Evolutionary conservation across 30 jellyfish, hydroid and myxozoan genomes (phyloP).

Genomic region (Chrysaora quinquecirrha): DNA sequence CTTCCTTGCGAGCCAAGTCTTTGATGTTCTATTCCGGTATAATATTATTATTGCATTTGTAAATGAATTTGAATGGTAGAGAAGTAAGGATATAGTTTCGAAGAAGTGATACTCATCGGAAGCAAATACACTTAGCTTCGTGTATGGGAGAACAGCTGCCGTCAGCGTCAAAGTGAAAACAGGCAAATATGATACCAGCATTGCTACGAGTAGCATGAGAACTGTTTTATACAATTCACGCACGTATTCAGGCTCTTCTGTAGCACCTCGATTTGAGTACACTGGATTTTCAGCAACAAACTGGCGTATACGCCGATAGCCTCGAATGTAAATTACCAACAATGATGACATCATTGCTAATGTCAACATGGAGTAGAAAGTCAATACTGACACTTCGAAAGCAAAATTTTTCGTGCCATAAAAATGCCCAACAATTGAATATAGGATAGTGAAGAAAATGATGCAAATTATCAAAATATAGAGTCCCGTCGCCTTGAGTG

Average conservation of each 20-base stretch:
- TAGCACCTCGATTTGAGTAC: not conserved
- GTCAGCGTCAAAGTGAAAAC: not conserved
- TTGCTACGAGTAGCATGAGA: not conserved
- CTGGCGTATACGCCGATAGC: not conserved
- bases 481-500: too few species aligned
- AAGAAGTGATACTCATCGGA: not conserved
- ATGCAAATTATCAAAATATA: not conserved
- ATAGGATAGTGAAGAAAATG: not conserved
- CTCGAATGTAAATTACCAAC: not conserved
- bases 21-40: not conserved
- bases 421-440: not conserved
- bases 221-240: not conserved
- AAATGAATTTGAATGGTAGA: not conserved
- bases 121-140: too few species aligned
- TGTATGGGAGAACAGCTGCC: too few species aligned
- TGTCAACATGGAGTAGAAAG: too few species aligned
- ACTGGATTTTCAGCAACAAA: not conserved
- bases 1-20: not conserved
- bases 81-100: not conserved
- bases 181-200: not conserved
- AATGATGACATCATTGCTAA: not conserved
- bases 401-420: not conserved
- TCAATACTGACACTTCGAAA: not conserved
- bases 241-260: not conserved
- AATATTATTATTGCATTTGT: not conserved